Conservation (phyloP, 2,113 vertebrate genomes). For the Romanogobio albipinnatus region DNA sequence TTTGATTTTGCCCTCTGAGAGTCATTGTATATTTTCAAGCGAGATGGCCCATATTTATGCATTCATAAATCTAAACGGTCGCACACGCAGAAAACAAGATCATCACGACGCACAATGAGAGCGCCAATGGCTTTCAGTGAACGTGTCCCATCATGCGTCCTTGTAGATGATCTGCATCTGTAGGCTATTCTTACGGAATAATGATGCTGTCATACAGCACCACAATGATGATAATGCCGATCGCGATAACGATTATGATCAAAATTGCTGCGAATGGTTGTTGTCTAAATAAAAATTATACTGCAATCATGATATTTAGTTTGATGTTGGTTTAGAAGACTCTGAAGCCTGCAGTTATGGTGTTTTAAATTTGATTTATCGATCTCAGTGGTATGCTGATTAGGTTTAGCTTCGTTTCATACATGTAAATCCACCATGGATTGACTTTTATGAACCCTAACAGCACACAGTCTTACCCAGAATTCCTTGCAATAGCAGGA, state of each 20-base stretch:
- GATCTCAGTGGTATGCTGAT: slow-evolving; percentile 2
- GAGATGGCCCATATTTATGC: slow-evolving; percentile 15
- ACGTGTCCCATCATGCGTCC: slow-evolving; percentile 21
- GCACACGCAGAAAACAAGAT: slow-evolving; percentile 16
- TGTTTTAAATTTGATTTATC: not conserved
- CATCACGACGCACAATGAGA: not conserved
- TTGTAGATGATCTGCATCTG: slow-evolving; percentile 14
- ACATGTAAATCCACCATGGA: slow-evolving; percentile 2
- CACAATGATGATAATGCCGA: not conserved
- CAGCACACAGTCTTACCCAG: not conserved
- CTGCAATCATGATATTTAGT: slow-evolving; percentile 15
- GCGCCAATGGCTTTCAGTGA: not conserved
- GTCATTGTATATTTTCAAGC: slow-evolving; percentile 25
- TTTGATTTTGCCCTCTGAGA: slow-evolving; percentile 19
- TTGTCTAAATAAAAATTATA: slow-evolving; percentile 22
- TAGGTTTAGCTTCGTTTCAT: slow-evolving; percentile 30
- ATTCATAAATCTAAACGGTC: slow-evolving; percentile 4
- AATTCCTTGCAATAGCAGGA: slow-evolving; percentile 39
- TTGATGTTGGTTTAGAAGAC: slow-evolving; percentile 6
- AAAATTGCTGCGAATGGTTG: slow-evolving; percentile 8
- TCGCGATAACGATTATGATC: not conserved
- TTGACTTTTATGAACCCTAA: not conserved
- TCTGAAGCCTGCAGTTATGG: not conserved
- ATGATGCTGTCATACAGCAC: not conserved
- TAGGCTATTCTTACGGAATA: slow-evolving; percentile 27